Conservation (phyloP, 2,113 vertebrate genomes). For the Tympanuchus pallidicinctus region DNA sequence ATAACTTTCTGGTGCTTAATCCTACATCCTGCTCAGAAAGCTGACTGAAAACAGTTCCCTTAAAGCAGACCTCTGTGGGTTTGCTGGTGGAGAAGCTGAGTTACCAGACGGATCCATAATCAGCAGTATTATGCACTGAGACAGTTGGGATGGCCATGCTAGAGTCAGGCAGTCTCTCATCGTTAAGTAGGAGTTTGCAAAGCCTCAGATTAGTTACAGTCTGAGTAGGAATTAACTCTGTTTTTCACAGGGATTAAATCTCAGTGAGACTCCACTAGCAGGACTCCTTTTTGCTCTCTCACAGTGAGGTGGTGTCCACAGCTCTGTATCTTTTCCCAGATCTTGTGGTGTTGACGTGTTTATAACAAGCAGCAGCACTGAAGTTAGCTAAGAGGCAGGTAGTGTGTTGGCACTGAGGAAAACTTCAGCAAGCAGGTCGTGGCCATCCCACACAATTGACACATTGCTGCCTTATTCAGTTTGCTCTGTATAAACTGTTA, state of each 20-base stretch:
- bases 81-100: not conserved
- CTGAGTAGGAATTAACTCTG: not conserved
- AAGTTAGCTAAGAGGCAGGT: not conserved
- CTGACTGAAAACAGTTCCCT: not conserved
- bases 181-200: not conserved
- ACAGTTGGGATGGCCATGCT: fast-evolving
- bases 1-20: not conserved
- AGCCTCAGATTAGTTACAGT: not conserved
- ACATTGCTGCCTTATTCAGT: not conserved
- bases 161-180: not conserved
- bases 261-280: not conserved
- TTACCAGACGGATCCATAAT: not conserved
- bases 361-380: not conserved
- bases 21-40: not conserved
- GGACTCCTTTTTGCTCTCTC: not conserved
- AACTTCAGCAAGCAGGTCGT: not conserved
- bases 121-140: not conserved
- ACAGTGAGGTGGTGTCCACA: not conserved
- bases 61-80: fast-evolving
- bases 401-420: fast-evolving
- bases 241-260: not conserved
- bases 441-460: fast-evolving
- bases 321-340: not conserved
- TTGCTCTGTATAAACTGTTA: fast-evolving
- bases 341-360: not conserved